A percentile compares a stretch with the other conserved stretches of the same genome.
These are phyloP conservation scores for Drosophila jambulina DNA, from an alignment of 1,140 invertebrate genomes.

Conservation along the genomic window DNA sequence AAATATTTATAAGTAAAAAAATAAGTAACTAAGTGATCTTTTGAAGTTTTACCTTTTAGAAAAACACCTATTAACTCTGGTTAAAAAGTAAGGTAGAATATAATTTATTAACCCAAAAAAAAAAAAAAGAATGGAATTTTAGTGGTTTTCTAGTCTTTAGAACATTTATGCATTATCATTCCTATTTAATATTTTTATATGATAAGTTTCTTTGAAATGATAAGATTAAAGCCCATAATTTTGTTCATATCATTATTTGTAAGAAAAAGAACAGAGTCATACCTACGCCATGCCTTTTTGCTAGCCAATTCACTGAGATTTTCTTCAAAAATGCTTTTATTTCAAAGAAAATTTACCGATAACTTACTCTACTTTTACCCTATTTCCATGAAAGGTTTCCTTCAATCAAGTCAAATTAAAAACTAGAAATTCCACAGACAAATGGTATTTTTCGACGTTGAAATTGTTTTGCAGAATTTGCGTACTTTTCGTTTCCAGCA, in stretches of 20 bases:
- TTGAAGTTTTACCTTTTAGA: neutral
- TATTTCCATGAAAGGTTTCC: no score
- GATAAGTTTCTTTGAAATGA: conserved; percentile 3
- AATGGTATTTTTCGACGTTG: conserved; percentile 8
- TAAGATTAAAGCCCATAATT: neutral
- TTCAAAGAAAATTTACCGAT: neutral
- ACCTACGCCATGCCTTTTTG: neutral
- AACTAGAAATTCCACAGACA: conserved; percentile 1
- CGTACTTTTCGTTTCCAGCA: conserved; percentile 10
- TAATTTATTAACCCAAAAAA: no score
- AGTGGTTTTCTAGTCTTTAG: neutral
- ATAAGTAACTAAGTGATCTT: neutral
- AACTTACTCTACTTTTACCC: no score
- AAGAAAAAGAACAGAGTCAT: neutral
- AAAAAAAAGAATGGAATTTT: neutral
- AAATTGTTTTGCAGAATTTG: conserved; percentile 41
- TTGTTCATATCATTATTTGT: neutral
- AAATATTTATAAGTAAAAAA: neutral
- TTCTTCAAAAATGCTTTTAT: no score
- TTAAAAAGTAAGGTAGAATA: neutral
- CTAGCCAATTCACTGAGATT: neutral
- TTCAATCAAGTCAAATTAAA: conserved; percentile 26
- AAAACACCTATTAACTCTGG: fast-evolving
- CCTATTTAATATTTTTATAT: neutral
- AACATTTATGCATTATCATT: conserved; percentile 4